Evolutionary conservation across 2,797 vertebrate genomes (phyloP).

Genomic region (Heteromormyrus szaboi): DNA sequence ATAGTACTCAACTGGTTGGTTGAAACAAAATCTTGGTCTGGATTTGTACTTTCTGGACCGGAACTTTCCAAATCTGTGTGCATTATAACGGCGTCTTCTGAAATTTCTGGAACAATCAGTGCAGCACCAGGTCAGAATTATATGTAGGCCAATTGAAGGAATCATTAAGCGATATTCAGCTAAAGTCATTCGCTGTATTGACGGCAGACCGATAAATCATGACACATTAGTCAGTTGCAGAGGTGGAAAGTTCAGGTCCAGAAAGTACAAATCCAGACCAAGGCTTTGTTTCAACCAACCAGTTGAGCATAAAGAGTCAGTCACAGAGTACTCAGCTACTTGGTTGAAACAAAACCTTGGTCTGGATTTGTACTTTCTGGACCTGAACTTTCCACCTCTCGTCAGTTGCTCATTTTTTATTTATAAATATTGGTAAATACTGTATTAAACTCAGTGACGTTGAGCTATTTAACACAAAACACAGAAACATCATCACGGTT

Average conservation of each 20-base stretch:
- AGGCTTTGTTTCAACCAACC: background rate
- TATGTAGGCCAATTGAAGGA: background rate
- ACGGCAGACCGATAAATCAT: background rate
- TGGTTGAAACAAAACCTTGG: background rate
- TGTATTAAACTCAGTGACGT: background rate
- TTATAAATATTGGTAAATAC: background rate
- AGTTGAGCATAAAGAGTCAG: background rate
- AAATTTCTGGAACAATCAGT: background rate
- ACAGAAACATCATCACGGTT: background rate
- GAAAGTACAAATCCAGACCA: background rate
- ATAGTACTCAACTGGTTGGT: background rate
- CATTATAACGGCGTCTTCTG: background rate
- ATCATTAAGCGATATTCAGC: background rate
- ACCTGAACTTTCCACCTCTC: background rate
- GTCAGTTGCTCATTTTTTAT: background rate
- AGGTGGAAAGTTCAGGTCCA: background rate
- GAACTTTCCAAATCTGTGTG: background rate
- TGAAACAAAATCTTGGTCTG: background rate
- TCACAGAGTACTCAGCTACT: background rate
- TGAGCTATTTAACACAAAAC: background rate
- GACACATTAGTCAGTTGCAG: background rate
- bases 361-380: background rate
- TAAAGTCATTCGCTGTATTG: background rate
- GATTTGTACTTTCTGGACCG: background rate
- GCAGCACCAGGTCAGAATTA: background rate